These are phyloP conservation scores for Megastigmus dorsalis DNA, from an alignment of 2,888 invertebrate species.

Conservation along the genomic window DNA sequence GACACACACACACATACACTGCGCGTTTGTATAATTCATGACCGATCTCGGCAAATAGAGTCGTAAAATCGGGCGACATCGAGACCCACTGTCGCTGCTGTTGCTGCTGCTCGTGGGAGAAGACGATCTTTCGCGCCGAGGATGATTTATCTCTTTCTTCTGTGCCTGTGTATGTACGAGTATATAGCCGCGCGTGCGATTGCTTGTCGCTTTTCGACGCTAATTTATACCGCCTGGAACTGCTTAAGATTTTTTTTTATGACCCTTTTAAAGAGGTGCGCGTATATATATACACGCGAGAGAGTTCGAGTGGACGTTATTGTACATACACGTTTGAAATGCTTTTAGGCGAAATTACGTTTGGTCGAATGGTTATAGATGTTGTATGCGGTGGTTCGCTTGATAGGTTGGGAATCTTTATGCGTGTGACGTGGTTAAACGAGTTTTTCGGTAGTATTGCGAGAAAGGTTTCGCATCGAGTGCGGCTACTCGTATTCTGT, in stretches of 20 bases:
- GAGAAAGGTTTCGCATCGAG: too few relatives aligned
- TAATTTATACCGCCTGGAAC: constrained; percentile 19
- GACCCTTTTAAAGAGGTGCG: not conserved
- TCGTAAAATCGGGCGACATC: constrained; percentile 37
- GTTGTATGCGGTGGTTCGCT: too few relatives aligned
- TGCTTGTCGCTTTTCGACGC: constrained; percentile 19
- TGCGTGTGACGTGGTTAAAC: too few relatives aligned
- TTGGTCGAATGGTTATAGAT: too few relatives aligned
- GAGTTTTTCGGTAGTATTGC: too few relatives aligned
- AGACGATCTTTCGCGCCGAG: not conserved
- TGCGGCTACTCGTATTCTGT: too few relatives aligned
- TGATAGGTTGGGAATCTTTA: too few relatives aligned
- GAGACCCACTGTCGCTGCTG: constrained; percentile 5
- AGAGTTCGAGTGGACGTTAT: too few relatives aligned
- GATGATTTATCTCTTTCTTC: constrained; percentile 29
- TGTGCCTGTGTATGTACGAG: not conserved
- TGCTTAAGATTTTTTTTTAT: constrained; percentile 17
- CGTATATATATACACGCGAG: not conserved
- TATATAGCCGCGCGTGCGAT: not conserved
- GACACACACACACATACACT: not conserved
- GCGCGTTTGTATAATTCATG: constrained; percentile 14
- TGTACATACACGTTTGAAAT: too few relatives aligned
- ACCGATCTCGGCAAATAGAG: constrained; percentile 35
- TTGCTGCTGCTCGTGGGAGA: not conserved
- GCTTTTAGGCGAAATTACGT: too few relatives aligned